A percentile compares a stretch with the other conserved stretches of the same genome.
These are phyloP conservation scores for Drosophila phalerata DNA, from an alignment of 2,888 invertebrate genomes.

Conservation along the genomic window DNA sequence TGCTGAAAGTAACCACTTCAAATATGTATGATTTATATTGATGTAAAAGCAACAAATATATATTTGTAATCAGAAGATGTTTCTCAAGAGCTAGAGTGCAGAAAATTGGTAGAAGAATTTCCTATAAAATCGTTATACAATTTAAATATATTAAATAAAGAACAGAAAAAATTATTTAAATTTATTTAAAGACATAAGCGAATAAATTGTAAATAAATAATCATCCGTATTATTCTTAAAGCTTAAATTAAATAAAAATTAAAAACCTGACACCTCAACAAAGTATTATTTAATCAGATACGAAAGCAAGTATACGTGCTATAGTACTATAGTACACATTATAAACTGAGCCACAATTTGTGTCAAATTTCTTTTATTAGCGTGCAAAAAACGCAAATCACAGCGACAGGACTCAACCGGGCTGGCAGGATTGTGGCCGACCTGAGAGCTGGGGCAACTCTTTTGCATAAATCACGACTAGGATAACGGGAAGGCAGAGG, in stretches of 20 bases:
- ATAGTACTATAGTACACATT: no score
- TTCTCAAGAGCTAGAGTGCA: not conserved
- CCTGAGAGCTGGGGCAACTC: conserved; percentile 53
- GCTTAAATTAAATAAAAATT: no score
- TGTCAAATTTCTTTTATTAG: conserved; percentile 29
- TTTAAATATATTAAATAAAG: not conserved
- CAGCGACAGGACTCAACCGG: conserved; percentile 4
- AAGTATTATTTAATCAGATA: not conserved
- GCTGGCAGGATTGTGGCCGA: conserved; percentile 11
- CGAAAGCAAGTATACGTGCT: not conserved
- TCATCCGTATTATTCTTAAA: no score
- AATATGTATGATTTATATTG: conserved; percentile 16
- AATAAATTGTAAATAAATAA: no score
- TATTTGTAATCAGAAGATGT: not conserved
- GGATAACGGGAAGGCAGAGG: conserved; percentile 26
- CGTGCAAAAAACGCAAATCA: conserved; percentile 24
- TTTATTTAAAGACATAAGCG: no score
- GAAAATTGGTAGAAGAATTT: not conserved
- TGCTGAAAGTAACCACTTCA: not conserved
- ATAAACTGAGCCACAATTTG: conserved; percentile 33
- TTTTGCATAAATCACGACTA: conserved; percentile 68
- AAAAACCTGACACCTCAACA: not conserved
- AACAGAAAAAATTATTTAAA: no score
- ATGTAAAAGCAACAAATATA: not conserved
- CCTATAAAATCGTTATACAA: not conserved